phyloP scores from a whole-genome alignment of 2,888 invertebrate species.

The Stenoptilia bipunctidactyla region DNA sequence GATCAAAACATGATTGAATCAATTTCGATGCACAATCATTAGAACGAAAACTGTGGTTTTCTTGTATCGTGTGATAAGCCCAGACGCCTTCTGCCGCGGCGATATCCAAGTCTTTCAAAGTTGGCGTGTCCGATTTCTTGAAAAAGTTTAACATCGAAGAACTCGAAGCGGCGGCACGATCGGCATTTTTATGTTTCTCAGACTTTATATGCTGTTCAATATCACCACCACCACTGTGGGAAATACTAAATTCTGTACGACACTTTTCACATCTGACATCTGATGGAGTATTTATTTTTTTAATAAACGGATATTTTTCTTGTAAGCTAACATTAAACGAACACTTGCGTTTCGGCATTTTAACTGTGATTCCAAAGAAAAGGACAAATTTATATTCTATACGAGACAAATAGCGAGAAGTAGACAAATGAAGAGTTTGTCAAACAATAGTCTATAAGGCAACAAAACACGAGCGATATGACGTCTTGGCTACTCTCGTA shows the following conservation, averaged over 20 bases:
- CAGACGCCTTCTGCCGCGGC: slow-evolving; percentile 1
- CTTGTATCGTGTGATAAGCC: slow-evolving; percentile 7
- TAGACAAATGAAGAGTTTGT: no score
- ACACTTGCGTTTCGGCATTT: slow-evolving; percentile 2
- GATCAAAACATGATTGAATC: slow-evolving; percentile 10
- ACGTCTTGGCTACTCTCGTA: no score
- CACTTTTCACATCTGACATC: slow-evolving; percentile 3
- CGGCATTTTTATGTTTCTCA: neutral
- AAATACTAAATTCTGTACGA: neutral
- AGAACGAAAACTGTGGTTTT: slow-evolving; percentile 9
- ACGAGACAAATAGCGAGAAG: no score
- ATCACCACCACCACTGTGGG: neutral
- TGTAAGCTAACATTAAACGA: slow-evolving; percentile 3
- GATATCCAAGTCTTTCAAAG: slow-evolving; percentile 1
- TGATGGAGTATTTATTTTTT: slow-evolving; percentile 3
- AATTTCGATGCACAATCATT: slow-evolving; percentile 6
- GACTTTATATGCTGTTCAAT: slow-evolving; percentile 1
- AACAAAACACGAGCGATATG: no score
- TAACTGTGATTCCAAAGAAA: no score
- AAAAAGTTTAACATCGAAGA: slow-evolving; percentile 3
- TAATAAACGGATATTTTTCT: slow-evolving; percentile 4
- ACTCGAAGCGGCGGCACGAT: slow-evolving; percentile 1
- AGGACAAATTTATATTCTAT: no score
- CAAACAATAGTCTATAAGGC: no score
- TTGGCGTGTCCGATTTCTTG: slow-evolving; percentile 2